Percentiles rank a stretch among this genome's conserved stretches.
These are phyloP conservation scores for Andricus quercusramuli DNA, from an alignment of 2,888 invertebrate genomes.

Conservation along the genomic window DNA sequence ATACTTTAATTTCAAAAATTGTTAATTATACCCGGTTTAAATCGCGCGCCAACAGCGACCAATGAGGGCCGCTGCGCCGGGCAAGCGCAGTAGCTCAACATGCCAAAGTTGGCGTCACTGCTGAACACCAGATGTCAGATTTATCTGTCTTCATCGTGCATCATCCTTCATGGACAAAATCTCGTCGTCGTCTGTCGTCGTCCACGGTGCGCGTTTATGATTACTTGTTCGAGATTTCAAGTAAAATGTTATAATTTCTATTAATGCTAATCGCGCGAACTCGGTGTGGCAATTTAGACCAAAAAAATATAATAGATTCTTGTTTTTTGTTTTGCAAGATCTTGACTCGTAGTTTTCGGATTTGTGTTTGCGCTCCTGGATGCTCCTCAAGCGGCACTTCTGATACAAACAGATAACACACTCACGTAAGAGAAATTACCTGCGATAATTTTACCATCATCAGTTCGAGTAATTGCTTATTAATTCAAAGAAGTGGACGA, in stretches of 20 bases:
- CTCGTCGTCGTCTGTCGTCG: too few relatives aligned
- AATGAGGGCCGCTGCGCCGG: too few relatives aligned
- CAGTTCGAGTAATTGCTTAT: neutral
- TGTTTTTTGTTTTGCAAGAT: neutral
- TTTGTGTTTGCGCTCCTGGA: slow-evolving; percentile 2
- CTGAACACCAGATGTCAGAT: too few relatives aligned
- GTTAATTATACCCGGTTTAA: too few relatives aligned
- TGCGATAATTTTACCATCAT: neutral
- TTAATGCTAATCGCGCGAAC: neutral
- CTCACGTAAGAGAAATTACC: neutral
- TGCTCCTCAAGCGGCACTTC: neutral
- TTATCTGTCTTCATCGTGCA: too few relatives aligned
- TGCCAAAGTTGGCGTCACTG: too few relatives aligned
- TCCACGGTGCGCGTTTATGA: neutral
- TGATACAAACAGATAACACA: slow-evolving; percentile 4
- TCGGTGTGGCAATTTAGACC: neutral
- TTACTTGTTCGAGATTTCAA: neutral
- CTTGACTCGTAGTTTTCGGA: neutral
- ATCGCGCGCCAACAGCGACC: too few relatives aligned
- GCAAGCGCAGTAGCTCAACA: too few relatives aligned
- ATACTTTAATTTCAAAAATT: too few relatives aligned
- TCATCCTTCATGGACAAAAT: too few relatives aligned
- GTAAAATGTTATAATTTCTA: neutral
- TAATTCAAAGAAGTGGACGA: neutral
- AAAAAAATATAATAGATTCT: neutral